Percentiles rank a stretch among this genome's conserved stretches.
phyloP scores from a whole-genome alignment of 2,797 vertebrate species.

The Anisognathus igniventris region DNA sequence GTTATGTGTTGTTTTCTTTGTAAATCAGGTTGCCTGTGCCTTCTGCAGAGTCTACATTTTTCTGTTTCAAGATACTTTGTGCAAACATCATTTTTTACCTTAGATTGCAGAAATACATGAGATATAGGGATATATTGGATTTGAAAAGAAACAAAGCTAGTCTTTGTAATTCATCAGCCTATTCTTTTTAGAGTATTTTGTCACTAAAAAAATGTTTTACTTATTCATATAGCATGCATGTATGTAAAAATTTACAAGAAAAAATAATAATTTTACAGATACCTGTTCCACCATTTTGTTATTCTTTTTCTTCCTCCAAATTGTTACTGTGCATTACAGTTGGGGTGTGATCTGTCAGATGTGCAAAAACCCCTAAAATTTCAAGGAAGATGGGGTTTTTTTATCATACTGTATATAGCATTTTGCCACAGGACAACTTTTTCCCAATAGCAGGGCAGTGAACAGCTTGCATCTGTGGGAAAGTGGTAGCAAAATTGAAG shows the following conservation, averaged over 20 bases:
- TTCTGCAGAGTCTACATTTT: conserved; percentile 51
- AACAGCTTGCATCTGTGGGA: conserved; percentile 31
- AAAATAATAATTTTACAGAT: neutral
- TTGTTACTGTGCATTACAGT: neutral
- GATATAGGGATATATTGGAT: neutral
- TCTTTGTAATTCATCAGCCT: neutral
- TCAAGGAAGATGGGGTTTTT: neutral
- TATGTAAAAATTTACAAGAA: neutral
- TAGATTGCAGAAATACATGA: conserved; percentile 1
- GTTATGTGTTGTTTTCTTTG: conserved; percentile 15
- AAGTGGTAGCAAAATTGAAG: conserved; percentile 19
- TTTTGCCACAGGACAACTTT: conserved; percentile 43
- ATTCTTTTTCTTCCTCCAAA: neutral
- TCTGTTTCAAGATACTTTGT: conserved; percentile 4
- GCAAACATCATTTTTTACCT: conserved; percentile 23
- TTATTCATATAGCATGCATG: neutral
- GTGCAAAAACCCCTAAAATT: neutral
- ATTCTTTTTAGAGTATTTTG: neutral
- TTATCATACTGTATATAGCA: neutral
- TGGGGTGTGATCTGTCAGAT: neutral
- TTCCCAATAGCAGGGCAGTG: neutral
- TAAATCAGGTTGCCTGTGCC: conserved; percentile 20
- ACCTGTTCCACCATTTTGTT: neutral
- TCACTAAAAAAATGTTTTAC: neutral
- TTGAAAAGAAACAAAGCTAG: neutral